Percentiles rank a stretch among this genome's conserved stretches.
These are phyloP conservation scores for Drosophila algonquin DNA, from an alignment of 2,888 invertebrate species.

Conservation along the genomic window DNA sequence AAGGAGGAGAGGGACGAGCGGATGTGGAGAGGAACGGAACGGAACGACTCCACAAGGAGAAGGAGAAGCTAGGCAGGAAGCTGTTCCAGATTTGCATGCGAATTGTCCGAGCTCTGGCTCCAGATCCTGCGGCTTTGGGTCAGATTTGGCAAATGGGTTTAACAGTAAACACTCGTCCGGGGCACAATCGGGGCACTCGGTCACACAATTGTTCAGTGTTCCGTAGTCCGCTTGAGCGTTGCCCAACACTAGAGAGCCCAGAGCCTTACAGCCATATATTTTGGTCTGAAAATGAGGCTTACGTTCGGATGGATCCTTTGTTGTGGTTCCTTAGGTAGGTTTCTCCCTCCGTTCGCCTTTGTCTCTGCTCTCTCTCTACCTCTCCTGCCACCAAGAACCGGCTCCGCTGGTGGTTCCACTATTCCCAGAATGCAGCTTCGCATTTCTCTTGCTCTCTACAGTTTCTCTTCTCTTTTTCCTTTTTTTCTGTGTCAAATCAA, in stretches of 20 bases:
- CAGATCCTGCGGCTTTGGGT: slow-evolving; percentile 38
- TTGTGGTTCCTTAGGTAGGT: too few species aligned
- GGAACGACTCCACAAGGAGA: too few species aligned
- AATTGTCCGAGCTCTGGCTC: slow-evolving; percentile 45
- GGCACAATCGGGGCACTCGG: slow-evolving; percentile 10
- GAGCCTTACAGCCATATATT: background rate
- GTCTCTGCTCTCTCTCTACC: background rate
- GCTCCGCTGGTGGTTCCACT: background rate
- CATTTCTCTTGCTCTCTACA: background rate
- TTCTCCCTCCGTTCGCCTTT: background rate
- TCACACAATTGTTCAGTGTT: slow-evolving; percentile 12
- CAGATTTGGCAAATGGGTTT: slow-evolving; percentile 27
- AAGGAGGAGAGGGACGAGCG: background rate
- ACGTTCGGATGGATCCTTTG: too few species aligned
- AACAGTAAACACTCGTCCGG: slow-evolving; percentile 20
- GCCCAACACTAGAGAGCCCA: background rate
- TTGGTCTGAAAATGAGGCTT: background rate
- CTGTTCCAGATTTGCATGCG: slow-evolving; percentile 63
- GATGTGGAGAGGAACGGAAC: too few species aligned
- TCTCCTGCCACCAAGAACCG: background rate
- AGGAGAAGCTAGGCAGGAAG: slow-evolving; percentile 42
- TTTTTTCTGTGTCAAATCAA: slow-evolving; percentile 57
- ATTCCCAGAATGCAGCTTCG: background rate
- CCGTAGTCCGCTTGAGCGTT: background rate
- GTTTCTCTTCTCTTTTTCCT: background rate